Evolutionary conservation across 2,888 invertebrate species (phyloP).

Genomic region (Drosophila histrio): DNA sequence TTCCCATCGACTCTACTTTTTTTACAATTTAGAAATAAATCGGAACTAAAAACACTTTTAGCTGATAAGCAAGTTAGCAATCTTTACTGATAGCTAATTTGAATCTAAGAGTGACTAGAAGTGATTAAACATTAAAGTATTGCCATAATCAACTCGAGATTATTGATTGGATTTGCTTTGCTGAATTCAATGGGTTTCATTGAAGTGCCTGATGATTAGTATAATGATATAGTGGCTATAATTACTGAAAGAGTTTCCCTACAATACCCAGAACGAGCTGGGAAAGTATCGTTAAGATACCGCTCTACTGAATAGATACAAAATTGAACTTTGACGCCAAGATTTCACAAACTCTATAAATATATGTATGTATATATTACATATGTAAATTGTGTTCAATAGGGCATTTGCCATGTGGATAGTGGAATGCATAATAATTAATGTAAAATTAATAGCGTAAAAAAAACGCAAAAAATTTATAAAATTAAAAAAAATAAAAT

Average conservation of each 20-base stretch:
- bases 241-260: not conserved
- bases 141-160: not conserved
- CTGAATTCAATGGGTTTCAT: not conserved
- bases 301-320: not conserved
- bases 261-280: not conserved
- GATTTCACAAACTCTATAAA: slow-evolving; percentile 18
- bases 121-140: not conserved
- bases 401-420: slow-evolving; percentile 29
- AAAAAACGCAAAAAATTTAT: not conserved
- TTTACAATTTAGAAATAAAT: not conserved
- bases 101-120: not conserved
- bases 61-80: not conserved
- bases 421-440: slow-evolving; percentile 50
- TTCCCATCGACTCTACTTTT: not conserved
- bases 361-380: too few species aligned
- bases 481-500: slow-evolving; percentile 1
- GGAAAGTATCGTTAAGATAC: not conserved
- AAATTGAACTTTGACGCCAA: not conserved
- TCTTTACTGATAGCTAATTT: not conserved
- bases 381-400: slow-evolving; percentile 61
- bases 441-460: slow-evolving; percentile 32
- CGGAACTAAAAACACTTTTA: not conserved
- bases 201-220: slow-evolving; percentile 1
- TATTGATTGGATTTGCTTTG: not conserved
- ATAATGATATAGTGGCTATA: not conserved